These are phyloP conservation scores for Caenorhabditis uteleia DNA, from an alignment of 2,888 invertebrate genomes.

Conservation along the genomic window DNA sequence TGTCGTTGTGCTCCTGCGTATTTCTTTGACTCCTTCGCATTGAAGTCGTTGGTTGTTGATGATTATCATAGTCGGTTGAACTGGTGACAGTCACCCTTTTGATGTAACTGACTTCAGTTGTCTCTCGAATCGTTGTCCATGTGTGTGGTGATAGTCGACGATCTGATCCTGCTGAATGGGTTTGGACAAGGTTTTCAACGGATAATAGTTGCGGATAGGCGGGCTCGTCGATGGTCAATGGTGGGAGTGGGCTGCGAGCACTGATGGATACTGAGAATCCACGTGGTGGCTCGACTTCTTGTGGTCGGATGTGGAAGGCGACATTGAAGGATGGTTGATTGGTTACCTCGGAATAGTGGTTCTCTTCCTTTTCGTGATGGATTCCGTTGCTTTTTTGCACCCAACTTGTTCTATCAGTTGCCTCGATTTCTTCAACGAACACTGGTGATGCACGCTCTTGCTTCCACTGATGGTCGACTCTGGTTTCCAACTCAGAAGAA, in stretches of 20 bases:
- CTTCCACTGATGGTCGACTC: too few species aligned
- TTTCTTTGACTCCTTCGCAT: constrained; percentile 14
- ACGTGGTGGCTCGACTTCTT: constrained; percentile 4
- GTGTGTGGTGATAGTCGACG: constrained; percentile 51
- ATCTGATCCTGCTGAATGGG: constrained; percentile 15
- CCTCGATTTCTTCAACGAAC: too few species aligned
- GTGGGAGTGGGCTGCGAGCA: constrained; percentile 43
- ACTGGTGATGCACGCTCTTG: too few species aligned
- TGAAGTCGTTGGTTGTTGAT: neutral
- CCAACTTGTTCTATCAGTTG: too few species aligned
- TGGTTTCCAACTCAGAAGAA: too few species aligned
- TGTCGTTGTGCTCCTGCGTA: constrained; percentile 4
- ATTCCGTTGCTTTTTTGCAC: too few species aligned
- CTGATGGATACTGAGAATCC: constrained; percentile 50
- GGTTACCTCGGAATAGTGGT: neutral
- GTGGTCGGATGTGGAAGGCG: constrained; percentile 19
- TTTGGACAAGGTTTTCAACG: constrained; percentile 30
- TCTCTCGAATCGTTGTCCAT: constrained; percentile 65
- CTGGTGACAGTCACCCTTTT: constrained; percentile 45
- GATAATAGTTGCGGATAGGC: constrained; percentile 37
- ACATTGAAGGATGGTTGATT: constrained; percentile 30
- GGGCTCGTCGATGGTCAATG: constrained; percentile 29
- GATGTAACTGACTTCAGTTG: constrained; percentile 61
- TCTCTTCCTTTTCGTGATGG: too few species aligned
- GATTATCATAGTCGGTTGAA: constrained; percentile 10